Percentiles rank a stretch among this genome's conserved stretches.
phyloP scores from a whole-genome alignment of 2,113 vertebrate species.

The Lota lota region DNA sequence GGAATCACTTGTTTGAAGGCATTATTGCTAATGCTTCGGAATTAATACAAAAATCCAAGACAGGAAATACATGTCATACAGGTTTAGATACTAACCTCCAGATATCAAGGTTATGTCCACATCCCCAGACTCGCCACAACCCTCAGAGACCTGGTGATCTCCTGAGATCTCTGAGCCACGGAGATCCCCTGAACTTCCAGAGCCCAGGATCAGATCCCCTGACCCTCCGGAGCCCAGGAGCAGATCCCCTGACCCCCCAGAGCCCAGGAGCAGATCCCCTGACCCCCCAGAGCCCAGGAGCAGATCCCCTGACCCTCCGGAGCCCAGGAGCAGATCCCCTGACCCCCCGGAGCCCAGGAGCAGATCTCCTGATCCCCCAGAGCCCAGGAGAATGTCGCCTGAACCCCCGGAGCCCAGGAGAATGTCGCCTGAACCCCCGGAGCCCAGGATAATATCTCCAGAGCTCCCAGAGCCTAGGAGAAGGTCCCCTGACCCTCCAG shows the following conservation, averaged over 20 bases:
- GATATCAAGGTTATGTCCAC: conserved; percentile 57
- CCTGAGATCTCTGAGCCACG: conserved; percentile 53
- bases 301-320: conserved; percentile 25
- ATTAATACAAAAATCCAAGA: neutral
- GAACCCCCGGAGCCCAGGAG: too few species aligned
- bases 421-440: too few species aligned
- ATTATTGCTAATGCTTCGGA: neutral
- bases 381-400: too few species aligned
- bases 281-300: too few species aligned
- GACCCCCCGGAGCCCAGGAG: conserved; percentile 35
- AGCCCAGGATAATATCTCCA: too few species aligned
- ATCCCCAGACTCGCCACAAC: conserved; percentile 9
- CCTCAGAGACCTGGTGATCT: conserved; percentile 26
- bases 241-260: too few species aligned
- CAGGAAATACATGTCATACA: conserved; percentile 7
- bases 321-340: conserved; percentile 21
- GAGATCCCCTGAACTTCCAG: conserved; percentile 51
- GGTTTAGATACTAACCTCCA: conserved; percentile 70
- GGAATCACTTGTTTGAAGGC: neutral
- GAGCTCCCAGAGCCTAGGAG: too few species aligned
- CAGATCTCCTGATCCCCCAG: too few species aligned
- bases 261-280: too few species aligned
- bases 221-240: conserved; percentile 51
- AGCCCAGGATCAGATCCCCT: conserved; percentile 52
- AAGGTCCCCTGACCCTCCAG: too few species aligned